Conservation (phyloP, 2,797 vertebrate species). For the Hoplostethus mediterraneus region DNA sequence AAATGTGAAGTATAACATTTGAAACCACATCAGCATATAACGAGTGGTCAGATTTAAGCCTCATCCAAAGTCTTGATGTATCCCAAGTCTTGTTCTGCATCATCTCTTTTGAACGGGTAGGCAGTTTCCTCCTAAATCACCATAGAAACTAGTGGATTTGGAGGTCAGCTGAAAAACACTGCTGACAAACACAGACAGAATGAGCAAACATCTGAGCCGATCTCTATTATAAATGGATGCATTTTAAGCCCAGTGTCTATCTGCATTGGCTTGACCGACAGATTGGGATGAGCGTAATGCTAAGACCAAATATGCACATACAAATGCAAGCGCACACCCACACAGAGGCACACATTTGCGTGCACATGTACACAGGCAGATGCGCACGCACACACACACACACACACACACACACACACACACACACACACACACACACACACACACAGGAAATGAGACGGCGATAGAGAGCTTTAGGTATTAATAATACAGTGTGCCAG, state of each 20-base stretch:
- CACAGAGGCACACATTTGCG: constrained; percentile 8
- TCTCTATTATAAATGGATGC: constrained; percentile 58
- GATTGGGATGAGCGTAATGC: constrained; percentile 46
- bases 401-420: constrained; percentile 2
- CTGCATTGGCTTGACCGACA: constrained; percentile 51
- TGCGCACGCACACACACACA: constrained; percentile 14
- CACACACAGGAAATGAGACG: background rate
- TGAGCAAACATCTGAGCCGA: constrained; percentile 55
- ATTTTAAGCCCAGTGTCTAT: constrained; percentile 50
- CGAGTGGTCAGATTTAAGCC: constrained; percentile 16
- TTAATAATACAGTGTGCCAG: constrained; percentile 40
- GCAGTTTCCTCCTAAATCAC: constrained; percentile 40
- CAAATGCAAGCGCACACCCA: constrained; percentile 14
- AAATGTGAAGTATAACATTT: background rate
- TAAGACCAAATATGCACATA: constrained; percentile 32
- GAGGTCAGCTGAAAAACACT: constrained; percentile 56
- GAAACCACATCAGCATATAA: background rate
- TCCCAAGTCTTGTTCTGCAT: constrained; percentile 13
- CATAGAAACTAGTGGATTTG: constrained; percentile 37
- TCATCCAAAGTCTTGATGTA: constrained; percentile 28
- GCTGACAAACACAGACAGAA: constrained; percentile 53
- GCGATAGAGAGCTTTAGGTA: constrained; percentile 15
- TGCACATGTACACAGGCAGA: background rate
- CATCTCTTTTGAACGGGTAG: constrained; percentile 21
- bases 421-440: constrained; percentile 7